Conservation (phyloP, 2,888 invertebrate genomes). For the Eupithecia exiguata region DNA sequence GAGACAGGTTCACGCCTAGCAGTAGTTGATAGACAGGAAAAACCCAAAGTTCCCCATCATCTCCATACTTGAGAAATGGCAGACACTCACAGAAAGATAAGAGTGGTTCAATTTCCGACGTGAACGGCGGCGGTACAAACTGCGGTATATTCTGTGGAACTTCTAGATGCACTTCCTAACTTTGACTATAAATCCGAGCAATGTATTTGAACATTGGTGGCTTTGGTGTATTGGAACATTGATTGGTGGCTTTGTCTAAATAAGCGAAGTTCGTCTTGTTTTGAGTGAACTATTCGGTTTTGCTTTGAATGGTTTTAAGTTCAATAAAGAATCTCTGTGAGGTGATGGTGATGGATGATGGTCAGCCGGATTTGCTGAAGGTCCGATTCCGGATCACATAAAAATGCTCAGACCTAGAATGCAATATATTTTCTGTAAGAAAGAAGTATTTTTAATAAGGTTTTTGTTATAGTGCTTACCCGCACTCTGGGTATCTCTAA, state of each 20-base stretch:
- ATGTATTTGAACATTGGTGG: conserved; percentile 4
- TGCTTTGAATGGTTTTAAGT: neutral
- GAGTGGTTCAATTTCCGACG: neutral
- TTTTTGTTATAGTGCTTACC: too few species aligned
- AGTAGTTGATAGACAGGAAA: neutral
- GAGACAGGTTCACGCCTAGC: too few species aligned
- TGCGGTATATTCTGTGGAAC: neutral
- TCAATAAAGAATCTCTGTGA: neutral
- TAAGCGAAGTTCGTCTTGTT: neutral
- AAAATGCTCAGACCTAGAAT: neutral
- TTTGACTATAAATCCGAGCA: neutral
- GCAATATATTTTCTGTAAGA: neutral
- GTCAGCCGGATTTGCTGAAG: neutral
- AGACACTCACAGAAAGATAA: too few species aligned
- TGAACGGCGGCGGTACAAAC: neutral
- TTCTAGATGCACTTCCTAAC: conserved; percentile 2
- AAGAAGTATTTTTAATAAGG: neutral
- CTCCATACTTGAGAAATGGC: neutral
- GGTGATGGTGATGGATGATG: neutral
- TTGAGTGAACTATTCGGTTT: neutral
- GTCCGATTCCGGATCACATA: neutral
- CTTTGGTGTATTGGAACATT: too few species aligned
- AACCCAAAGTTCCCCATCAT: neutral
- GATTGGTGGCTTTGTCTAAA: neutral
- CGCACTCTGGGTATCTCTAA: too few species aligned